Conservation (phyloP, 2,113 vertebrate genomes). For the Plecotus auritus region DNA sequence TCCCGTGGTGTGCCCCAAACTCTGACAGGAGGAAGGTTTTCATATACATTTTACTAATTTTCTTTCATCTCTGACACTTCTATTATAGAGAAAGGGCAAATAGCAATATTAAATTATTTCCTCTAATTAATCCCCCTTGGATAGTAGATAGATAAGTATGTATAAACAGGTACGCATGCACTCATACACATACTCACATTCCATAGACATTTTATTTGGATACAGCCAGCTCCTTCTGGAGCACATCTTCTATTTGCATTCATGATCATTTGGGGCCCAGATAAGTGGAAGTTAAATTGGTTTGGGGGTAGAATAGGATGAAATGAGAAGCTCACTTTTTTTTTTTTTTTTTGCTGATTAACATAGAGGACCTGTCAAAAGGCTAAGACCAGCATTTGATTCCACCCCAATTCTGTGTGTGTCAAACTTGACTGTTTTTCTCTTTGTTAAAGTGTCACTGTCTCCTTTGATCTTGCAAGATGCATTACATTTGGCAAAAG, state of each 20-base stretch:
- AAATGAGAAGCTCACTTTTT: neutral
- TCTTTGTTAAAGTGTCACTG: neutral
- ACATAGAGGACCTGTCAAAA: neutral
- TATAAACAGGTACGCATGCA: neutral
- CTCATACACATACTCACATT: neutral
- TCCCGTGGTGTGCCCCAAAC: too few relatives aligned
- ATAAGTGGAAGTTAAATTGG: neutral
- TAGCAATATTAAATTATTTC: too few relatives aligned
- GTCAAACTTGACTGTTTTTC: neutral
- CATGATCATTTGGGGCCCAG: neutral
- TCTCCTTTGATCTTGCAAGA: slow-evolving; percentile 40
- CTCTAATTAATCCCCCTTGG: too few relatives aligned
- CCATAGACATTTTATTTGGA: neutral
- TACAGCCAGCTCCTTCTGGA: neutral
- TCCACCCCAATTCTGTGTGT: neutral
- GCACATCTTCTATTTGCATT: neutral
- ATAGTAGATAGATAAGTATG: too few relatives aligned
- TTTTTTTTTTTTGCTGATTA: neutral
- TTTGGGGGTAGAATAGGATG: neutral
- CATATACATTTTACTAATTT: too few relatives aligned
- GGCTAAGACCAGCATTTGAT: neutral
- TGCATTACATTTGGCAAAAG: slow-evolving; percentile 47
- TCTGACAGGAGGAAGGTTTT: too few relatives aligned
- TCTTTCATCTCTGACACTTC: too few relatives aligned
- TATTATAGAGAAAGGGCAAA: too few relatives aligned